Conservation (phyloP, 1,140 invertebrate genomes). For the Hylyphantes graminicola region DNA sequence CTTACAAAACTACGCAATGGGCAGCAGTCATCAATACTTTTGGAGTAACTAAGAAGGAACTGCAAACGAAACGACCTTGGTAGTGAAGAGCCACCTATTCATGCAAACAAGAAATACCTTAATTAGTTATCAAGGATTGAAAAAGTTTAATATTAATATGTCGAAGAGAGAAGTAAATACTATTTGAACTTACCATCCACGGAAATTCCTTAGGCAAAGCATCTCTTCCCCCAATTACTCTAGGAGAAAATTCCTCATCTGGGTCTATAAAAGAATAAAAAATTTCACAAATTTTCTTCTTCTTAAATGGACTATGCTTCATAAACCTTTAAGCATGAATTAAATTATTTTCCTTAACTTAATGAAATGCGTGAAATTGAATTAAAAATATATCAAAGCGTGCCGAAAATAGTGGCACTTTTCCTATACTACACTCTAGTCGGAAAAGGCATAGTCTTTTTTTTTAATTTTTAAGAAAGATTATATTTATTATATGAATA, state of each 20-base stretch:
- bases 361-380: too few relatives aligned
- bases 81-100: constrained; percentile 54
- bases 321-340: background rate
- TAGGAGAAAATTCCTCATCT: constrained; percentile 38
- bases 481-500: too few relatives aligned
- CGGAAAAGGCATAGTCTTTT: too few relatives aligned
- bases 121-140: background rate
- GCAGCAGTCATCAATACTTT: constrained; percentile 41
- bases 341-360: too few relatives aligned
- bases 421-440: too few relatives aligned
- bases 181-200: constrained; percentile 46
- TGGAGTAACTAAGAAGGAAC: constrained; percentile 37
- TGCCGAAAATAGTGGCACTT: too few relatives aligned
- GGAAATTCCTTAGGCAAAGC: constrained; percentile 47
- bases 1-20: constrained; percentile 54
- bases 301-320: background rate
- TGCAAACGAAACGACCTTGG: constrained; percentile 44
- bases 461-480: too few relatives aligned
- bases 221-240: constrained; percentile 52
- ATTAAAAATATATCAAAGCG: too few relatives aligned
- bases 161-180: background rate
- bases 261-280: constrained; percentile 26
- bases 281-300: background rate
- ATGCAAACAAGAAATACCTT: background rate
- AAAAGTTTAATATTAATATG: too few relatives aligned